Evolutionary conservation across 1,140 invertebrate species (phyloP).

Genomic region (Brachionus sp.): DNA sequence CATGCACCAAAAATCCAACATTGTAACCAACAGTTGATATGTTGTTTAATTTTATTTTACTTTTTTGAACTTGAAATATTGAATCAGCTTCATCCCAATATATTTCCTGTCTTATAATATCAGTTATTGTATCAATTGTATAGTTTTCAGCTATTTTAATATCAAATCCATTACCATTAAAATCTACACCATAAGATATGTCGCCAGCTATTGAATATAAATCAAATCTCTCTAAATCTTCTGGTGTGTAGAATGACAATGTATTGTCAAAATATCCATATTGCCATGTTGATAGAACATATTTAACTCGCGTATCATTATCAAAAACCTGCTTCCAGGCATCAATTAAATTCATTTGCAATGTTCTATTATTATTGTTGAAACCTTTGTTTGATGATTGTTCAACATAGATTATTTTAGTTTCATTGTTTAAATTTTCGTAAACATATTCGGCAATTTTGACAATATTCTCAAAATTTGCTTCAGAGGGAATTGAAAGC

Average conservation of each 20-base stretch:
- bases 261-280: not conserved
- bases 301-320: not conserved
- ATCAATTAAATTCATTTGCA: conserved; percentile 15
- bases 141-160: not conserved
- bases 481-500: conserved; percentile 50
- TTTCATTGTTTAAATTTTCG: conserved; percentile 47
- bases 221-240: conserved; percentile 3
- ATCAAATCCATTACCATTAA: not conserved
- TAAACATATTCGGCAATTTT: conserved; percentile 48
- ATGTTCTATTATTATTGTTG: not conserved
- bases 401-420: conserved; percentile 47
- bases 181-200: not conserved
- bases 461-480: conserved; percentile 49
- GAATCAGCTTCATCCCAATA: not conserved
- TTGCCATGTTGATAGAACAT: conserved; percentile 26
- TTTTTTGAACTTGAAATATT: not conserved
- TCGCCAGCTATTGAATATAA: not conserved
- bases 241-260: not conserved
- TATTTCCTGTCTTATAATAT: not conserved
- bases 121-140: not conserved
- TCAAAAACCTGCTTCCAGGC: not conserved
- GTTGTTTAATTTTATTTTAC: not conserved
- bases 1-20: conserved; percentile 31
- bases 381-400: conserved; percentile 9
- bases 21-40: not conserved